Base-by-base conservation (phyloP, 2,797 vertebrate genomes). In the Crypturellus tataupa region DNA sequence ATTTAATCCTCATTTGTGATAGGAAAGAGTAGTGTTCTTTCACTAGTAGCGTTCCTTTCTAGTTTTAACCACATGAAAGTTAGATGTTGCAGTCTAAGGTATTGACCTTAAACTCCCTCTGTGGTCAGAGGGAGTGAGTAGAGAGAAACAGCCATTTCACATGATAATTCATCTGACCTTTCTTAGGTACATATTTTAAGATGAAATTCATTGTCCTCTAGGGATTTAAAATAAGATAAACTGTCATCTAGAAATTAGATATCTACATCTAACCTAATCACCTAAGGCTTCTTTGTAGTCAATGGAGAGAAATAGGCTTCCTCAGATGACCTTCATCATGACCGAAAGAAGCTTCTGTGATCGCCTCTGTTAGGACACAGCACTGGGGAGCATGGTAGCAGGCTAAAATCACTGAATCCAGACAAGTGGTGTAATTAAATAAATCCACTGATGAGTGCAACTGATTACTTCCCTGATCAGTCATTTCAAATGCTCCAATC, bases 261-360 rank as follows among this genome's bases (percentile, higher is more conserved):
- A 86, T 96, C 95, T 94, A 6, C 87, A 88, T 91, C 96, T 95
- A 94, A 91, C 69, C 67, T 94, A 93, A 96, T 94, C 85, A 95
- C 77, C 6, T 1, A 51, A 90, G 87, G 70, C 47, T 94, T 94
- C 27, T 92, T 42, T 86, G 53, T 71, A 93, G 73, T 76, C 80
- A 86, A 15, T 73, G 59, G 90, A 94, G 83, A 91, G 96, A 93
- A 95, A 95, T 59, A 73, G 63, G 87, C 40, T 94, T 90, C 85
- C n/a, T 81, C 0, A 0, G n/a, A 63, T 23, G 90, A 96, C 94
- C 91, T 95, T 92, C 80, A 60, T n/a, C 0, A 1, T 93, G 62
- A 83, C 85, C 51, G 39, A n/a, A 49, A 51, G 70, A 77, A 58
- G 63, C 31, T 85, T 31, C 27, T 7, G 7, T 24, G 87, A 63